phyloP scores from a whole-genome alignment of 2,888 invertebrate genomes.

The Meteorus cinctellus region DNA sequence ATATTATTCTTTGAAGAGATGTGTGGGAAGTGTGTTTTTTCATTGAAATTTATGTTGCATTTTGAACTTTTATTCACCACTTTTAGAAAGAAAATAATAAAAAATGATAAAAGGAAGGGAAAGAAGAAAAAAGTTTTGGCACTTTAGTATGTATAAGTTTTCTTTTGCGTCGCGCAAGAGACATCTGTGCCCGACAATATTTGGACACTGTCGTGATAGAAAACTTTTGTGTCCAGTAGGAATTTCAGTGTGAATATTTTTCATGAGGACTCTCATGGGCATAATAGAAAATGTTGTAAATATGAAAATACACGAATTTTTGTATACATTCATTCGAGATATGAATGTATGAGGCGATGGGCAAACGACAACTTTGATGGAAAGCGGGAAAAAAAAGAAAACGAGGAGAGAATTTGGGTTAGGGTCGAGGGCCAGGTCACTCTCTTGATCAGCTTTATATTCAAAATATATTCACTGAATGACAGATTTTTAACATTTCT shows the following conservation, averaged over 20 bases:
- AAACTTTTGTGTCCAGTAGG: slow-evolving; percentile 70
- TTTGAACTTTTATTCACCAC: neutral
- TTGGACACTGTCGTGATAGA: slow-evolving; percentile 64
- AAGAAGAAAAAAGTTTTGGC: slow-evolving; percentile 31
- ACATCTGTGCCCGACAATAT: slow-evolving; percentile 72
- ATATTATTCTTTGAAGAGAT: slow-evolving; percentile 4
- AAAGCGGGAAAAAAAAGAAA: neutral
- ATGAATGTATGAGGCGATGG: neutral
- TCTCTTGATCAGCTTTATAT: slow-evolving; percentile 30
- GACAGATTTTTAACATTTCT: slow-evolving; percentile 10
- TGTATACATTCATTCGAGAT: slow-evolving; percentile 18
- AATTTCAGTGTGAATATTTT: slow-evolving; percentile 65
- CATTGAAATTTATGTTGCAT: neutral
- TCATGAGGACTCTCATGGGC: slow-evolving; percentile 55
- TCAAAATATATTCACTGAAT: slow-evolving; percentile 5
- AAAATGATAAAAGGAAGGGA: neutral
- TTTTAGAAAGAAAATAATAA: neutral
- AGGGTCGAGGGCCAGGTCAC: slow-evolving; percentile 15
- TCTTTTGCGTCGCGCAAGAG: slow-evolving; percentile 44
- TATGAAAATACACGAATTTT: slow-evolving; percentile 57
- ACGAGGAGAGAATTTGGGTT: neutral
- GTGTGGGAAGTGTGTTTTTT: neutral
- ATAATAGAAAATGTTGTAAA: slow-evolving; percentile 67
- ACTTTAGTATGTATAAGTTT: slow-evolving; percentile 12
- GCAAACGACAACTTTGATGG: neutral